Evolutionary conservation across 2,888 invertebrate genomes (phyloP), one percentile per base, ranked within the genome.

Genomic region (Argyra leucocephala): DNA sequence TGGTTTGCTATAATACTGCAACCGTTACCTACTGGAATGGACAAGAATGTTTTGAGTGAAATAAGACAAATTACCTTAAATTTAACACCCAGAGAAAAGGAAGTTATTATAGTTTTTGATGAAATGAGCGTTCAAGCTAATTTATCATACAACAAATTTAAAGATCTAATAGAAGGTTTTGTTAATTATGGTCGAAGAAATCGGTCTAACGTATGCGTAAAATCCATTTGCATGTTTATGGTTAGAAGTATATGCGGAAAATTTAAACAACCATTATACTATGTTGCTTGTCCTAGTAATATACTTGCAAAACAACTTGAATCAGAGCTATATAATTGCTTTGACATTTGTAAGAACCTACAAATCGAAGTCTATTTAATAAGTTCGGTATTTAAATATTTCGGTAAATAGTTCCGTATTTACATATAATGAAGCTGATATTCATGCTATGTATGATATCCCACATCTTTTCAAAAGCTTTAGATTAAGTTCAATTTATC

Each of bases 121-220:
- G 66, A 66, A 37, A 66, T 66, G 63, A 66, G 65, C 31, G 48
- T 67, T 24, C 64, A 67, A 58, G 21, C 60, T n/a, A 62, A 65
- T 66, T 63, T 63, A 60, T 26, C 26, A 12, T 65, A 65, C 57
- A 64, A 67, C 60, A 57, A 63, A 62, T 64, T 22, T 31, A 62
- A 63, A 18, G 65, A 65, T 64, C 21, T 57, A 63, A 64, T 59
- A 22, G 63, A 64, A 48, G 64, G 67, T 61, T 66, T 63, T 64
- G 66, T 66, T 57, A 63, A 66, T 63, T 67, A 67, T 23, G 63
- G 67, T 18, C 36, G n/a, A 18, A 57, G 57, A 31, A n/a, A 62
- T 57, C 61, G 63, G 15, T 61, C 12, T 1, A 58, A 63, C 22
- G 1, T n/a, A 21, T 61, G 48, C 10, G 57, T 31, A 37, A 63